phyloP scores from a whole-genome alignment of 1,140 invertebrate genomes.

The Thaumetopoea pityocampa region DNA sequence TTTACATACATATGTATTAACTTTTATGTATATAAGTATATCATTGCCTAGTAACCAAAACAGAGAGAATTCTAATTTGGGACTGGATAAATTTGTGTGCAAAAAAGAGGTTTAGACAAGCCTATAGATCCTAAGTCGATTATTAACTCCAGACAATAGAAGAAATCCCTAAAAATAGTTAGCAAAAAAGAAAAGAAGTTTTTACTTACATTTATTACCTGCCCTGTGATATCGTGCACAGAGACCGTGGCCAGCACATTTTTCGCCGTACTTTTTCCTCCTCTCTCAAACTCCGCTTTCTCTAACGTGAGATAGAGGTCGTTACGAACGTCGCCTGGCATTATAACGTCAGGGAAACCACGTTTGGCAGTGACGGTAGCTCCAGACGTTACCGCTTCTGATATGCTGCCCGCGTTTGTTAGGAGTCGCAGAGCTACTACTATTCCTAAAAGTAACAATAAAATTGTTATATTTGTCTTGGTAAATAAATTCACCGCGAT shows the following conservation, averaged over 20 bases:
- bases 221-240: conserved; percentile 88
- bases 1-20: too few species aligned
- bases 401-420: conserved; percentile 53
- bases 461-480: too few species aligned
- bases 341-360: conserved; percentile 96
- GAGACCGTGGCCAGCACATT: conserved; percentile 93
- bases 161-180: too few species aligned
- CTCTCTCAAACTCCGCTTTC: conserved; percentile 93
- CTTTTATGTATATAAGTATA: too few species aligned
- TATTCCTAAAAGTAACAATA: conserved; percentile 49
- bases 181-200: neutral
- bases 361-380: conserved; percentile 91
- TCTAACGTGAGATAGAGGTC: conserved; percentile 95
- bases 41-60: too few species aligned
- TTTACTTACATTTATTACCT: conserved; percentile 79
- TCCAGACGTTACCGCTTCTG: conserved; percentile 74
- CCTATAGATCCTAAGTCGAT: too few species aligned
- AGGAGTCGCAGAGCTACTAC: conserved; percentile 63
- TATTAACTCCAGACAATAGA: too few species aligned
- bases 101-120: too few species aligned
- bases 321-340: conserved; percentile 96
- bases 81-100: too few species aligned
- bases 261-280: conserved; percentile 95
- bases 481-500: too few species aligned
- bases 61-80: too few species aligned